Base-by-base conservation (phyloP, 2,797 vertebrate genomes). In the Urosaurus nigricauda region DNA sequence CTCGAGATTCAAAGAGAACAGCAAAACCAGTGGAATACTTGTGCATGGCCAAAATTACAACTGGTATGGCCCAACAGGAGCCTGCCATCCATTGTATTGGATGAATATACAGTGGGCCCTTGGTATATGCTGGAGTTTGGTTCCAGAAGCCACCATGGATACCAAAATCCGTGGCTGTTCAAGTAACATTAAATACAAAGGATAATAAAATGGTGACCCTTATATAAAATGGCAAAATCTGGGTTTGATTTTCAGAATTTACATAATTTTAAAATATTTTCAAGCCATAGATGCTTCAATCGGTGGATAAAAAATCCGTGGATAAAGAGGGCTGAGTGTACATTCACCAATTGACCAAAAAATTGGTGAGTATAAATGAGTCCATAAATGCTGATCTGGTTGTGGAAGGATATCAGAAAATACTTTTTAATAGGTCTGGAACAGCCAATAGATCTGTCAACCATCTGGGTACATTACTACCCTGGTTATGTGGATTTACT, bases 1-100 rank as follows among this genome's bases (percentile, higher is more conserved):
- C 85, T 91, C 79, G 19, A 68, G 88, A 84, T 9, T 88, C 87
- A 83, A 88, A 92, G 86, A 92, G 75, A 91, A 89, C 84, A 94
- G 65, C 8, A 92, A 90, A 56, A 89, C 80, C 83, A 91, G 79
- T 88, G 53, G 13, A n/a, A 43, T 24, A 86, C 0, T 81, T 26
- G 63, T 40, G 53, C 1, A 40, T 82, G 43, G 88, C n/a, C 43
- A n/a, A 26, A 68, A 68, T 40, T n/a, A 47, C 32, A 89, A 71
- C 26, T 32, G 7, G 65, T 71, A 43, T 47, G 13, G 47, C 26
- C 43, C 29, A 79, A 79, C 40, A 71, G 74, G 47, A 68, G 29
- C 51, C 26, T 37, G 29, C 71, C 70, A 51, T 32, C 51, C 43
- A 35, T 40, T 58, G 53, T 82, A 29, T 35, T 81, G 21, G 71